These are phyloP conservation scores for Spizaetus ornatus DNA, from an alignment of 2,113 vertebrate species.

Conservation along the genomic window DNA sequence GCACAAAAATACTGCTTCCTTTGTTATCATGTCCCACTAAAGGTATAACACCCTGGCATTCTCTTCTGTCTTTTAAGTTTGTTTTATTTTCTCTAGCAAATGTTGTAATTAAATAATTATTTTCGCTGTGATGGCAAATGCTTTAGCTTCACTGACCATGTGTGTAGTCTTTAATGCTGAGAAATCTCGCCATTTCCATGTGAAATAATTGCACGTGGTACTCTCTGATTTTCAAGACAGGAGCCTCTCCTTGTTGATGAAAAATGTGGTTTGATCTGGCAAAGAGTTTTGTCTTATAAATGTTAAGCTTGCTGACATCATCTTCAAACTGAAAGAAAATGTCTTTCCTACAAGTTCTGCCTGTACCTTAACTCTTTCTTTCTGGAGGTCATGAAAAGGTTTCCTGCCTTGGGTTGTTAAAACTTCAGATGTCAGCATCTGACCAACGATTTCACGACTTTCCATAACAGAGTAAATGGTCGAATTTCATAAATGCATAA, in stretches of 20 bases:
- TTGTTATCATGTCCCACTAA: background rate
- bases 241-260: background rate
- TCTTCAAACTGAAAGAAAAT: background rate
- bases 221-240: background rate
- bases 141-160: background rate
- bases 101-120: background rate
- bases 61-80: background rate
- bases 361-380: background rate
- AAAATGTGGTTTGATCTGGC: background rate
- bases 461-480: background rate
- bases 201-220: background rate
- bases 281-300: background rate
- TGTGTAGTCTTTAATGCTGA: background rate
- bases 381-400: background rate
- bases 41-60: background rate
- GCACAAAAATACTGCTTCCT: background rate
- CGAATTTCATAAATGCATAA: background rate
- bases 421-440: background rate
- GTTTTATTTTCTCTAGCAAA: background rate
- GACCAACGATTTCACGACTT: background rate
- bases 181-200: background rate
- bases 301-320: background rate
- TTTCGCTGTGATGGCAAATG: background rate
- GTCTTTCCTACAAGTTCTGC: background rate
- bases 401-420: background rate